phyloP scores from a whole-genome alignment of 1,140 invertebrate species.

The Hyphantria cunea region DNA sequence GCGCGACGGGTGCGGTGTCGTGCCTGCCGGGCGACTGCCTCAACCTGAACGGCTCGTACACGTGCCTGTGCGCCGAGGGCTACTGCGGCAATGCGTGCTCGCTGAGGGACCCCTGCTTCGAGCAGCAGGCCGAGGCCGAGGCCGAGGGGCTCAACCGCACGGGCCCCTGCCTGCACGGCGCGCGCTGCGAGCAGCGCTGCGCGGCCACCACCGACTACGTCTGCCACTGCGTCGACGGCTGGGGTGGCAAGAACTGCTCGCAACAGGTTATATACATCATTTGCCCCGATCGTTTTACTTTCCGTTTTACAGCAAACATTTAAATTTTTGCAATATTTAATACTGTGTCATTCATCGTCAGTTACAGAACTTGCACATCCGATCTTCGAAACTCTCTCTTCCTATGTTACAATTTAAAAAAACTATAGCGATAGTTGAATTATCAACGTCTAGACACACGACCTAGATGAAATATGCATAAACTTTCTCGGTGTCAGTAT shows the following conservation, averaged over 20 bases:
- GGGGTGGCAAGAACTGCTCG: conserved; percentile 87
- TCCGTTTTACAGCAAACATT: too few species aligned
- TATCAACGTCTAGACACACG: too few species aligned
- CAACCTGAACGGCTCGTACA: conserved; percentile 89
- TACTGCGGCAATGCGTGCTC: conserved; percentile 89
- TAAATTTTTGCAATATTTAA: too few species aligned
- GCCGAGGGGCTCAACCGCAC: conserved; percentile 28
- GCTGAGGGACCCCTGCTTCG: conserved; percentile 86
- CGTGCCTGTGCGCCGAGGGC: conserved; percentile 84
- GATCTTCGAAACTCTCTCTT: too few species aligned
- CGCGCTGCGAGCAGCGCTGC: conserved; percentile 85
- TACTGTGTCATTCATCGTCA: too few species aligned
- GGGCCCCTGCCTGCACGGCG: conserved; percentile 86
- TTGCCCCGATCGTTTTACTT: too few species aligned
- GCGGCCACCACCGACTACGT: conserved; percentile 82
- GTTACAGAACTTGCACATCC: too few species aligned
- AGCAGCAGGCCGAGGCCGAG: conserved; percentile 10
- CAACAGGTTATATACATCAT: conserved; percentile 78
- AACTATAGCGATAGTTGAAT: too few species aligned
- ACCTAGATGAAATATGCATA: too few species aligned
- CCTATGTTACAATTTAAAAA: too few species aligned
- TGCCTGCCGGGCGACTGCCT: conserved; percentile 91
- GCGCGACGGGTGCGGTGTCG: conserved; percentile 83
- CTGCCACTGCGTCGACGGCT: conserved; percentile 86
- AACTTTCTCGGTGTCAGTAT: too few species aligned